Conservation (phyloP, 30 jellyfish, hydroid and myxozoan species). For the Cassiopea andromeda region DNA sequence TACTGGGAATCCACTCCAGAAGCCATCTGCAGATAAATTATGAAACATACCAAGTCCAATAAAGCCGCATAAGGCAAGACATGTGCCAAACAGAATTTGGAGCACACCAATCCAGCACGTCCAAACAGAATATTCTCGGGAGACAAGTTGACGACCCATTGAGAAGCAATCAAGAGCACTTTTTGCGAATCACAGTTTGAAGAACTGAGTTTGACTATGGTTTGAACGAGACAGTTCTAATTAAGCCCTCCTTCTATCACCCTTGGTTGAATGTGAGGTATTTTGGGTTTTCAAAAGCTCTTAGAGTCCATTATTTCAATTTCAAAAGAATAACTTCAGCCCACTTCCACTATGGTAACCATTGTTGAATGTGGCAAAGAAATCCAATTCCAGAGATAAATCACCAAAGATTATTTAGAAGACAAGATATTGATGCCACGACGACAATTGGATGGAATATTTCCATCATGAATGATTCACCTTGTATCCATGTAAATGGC, state of each 20-base stretch:
- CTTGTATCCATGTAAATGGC: background rate
- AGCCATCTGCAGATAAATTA: constrained; percentile 76
- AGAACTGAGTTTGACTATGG: background rate
- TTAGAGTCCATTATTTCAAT: background rate
- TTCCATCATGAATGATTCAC: background rate
- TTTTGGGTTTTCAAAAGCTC: background rate
- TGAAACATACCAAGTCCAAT: constrained; percentile 77
- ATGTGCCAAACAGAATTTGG: constrained; percentile 78
- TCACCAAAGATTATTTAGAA: background rate
- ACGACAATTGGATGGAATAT: background rate
- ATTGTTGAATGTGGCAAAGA: background rate
- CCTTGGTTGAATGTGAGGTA: constrained; percentile 18
- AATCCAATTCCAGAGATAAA: background rate
- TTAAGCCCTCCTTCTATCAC: background rate
- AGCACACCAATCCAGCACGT: constrained; percentile 69
- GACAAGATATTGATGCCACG: background rate
- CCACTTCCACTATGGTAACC: background rate
- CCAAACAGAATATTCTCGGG: constrained; percentile 45
- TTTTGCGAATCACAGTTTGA: background rate
- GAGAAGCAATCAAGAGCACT: background rate
- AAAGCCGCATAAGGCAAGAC: constrained; percentile 82
- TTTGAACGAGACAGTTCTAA: background rate
- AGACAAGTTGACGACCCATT: constrained; percentile 52
- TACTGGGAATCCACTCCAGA: constrained; percentile 91
- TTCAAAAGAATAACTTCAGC: background rate